Conservation (phyloP, 2,113 vertebrate genomes). For the Castor canadensis region DNA sequence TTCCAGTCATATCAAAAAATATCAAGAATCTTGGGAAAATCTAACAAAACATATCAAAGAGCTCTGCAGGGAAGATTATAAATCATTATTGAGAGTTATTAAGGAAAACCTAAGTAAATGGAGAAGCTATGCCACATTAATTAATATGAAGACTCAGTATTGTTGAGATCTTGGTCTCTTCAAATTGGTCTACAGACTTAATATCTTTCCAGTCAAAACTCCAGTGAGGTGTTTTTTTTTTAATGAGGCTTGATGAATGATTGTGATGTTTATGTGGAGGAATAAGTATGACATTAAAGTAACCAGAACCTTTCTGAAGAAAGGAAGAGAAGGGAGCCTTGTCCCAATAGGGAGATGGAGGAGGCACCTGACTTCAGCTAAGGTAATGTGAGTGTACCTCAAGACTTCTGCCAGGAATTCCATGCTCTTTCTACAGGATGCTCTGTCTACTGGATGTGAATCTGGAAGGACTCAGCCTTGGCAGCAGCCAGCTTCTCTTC, state of each 20-base stretch:
- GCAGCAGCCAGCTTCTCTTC: background rate
- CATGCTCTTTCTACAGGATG: background rate
- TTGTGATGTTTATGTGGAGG: background rate
- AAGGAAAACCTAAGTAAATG: background rate
- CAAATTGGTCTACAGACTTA: background rate
- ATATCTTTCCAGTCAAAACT: background rate
- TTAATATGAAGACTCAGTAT: background rate
- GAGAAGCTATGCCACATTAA: background rate
- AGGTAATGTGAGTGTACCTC: background rate
- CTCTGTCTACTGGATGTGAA: background rate
- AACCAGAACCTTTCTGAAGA: background rate
- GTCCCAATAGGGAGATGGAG: background rate
- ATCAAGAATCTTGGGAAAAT: background rate
- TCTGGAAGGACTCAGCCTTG: background rate
- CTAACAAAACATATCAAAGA: background rate
- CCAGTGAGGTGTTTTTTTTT: background rate
- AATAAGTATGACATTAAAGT: background rate
- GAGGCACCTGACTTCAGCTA: background rate
- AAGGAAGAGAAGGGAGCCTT: background rate
- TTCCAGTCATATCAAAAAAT: background rate
- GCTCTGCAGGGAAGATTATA: background rate
- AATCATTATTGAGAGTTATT: background rate
- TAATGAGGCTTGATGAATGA: background rate
- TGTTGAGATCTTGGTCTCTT: background rate
- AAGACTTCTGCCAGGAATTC: background rate